Evolutionary conservation across 1,140 invertebrate genomes (phyloP).

Genomic region (Lethrus apterus): DNA sequence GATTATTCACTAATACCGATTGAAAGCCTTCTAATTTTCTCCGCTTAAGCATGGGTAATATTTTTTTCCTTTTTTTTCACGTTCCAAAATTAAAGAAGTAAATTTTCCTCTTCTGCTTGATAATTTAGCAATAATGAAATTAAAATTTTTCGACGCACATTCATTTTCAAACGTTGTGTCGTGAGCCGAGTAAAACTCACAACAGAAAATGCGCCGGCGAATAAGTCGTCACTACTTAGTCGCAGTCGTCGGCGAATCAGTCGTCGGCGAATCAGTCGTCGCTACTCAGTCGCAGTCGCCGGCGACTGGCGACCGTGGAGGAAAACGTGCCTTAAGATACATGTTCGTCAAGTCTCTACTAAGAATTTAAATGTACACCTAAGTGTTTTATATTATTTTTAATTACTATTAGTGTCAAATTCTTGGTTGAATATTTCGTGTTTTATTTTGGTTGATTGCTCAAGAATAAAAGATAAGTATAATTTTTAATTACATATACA

Average conservation of each 20-base stretch:
- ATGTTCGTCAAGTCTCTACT: too few species aligned
- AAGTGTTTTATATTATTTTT: too few species aligned
- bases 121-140: conserved; percentile 1
- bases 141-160: conserved; percentile 1
- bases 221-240: not conserved
- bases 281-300: too few species aligned
- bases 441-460: too few species aligned
- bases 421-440: too few species aligned
- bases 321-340: too few species aligned
- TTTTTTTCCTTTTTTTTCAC: conserved; percentile 6
- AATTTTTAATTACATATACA: too few species aligned
- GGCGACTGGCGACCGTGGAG: too few species aligned
- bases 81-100: conserved; percentile 6
- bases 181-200: not conserved
- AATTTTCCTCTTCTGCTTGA: conserved; percentile 3
- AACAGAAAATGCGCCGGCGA: not conserved
- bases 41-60: conserved; percentile 3
- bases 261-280: too few species aligned
- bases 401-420: too few species aligned
- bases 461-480: too few species aligned
- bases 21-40: conserved; percentile 1
- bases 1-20: not conserved
- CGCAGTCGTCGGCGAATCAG: conserved; percentile 1
- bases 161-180: conserved; percentile 1
- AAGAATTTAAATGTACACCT: too few species aligned